These are phyloP conservation scores for Sebastes fasciatus DNA, from an alignment of 2,113 vertebrate genomes.

Conservation along the genomic window DNA sequence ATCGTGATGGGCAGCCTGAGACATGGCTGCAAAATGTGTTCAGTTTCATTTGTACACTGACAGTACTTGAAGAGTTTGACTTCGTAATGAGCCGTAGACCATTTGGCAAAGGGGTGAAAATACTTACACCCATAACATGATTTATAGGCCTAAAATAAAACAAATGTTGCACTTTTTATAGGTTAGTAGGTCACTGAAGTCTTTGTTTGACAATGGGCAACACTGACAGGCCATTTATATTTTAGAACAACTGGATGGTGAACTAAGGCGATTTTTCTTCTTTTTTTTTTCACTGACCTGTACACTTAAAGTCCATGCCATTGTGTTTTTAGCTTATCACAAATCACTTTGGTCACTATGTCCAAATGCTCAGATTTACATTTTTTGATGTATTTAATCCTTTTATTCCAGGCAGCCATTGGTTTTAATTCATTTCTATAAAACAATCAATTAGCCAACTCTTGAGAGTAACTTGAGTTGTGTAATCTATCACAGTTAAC, in stretches of 20 bases:
- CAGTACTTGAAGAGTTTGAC: background rate
- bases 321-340: background rate
- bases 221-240: constrained; percentile 14
- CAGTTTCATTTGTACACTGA: constrained; percentile 2
- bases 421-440: background rate
- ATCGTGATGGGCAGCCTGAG: background rate
- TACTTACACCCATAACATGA: background rate
- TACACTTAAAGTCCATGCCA: background rate
- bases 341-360: background rate
- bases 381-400: background rate
- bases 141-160: constrained; percentile 10
- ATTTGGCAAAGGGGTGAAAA: background rate
- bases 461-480: background rate
- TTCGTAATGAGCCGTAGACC: constrained; percentile 2
- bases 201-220: constrained; percentile 26
- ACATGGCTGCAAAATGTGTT: constrained; percentile 2
- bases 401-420: background rate
- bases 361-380: background rate
- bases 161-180: constrained; percentile 5
- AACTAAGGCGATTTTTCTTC: background rate
- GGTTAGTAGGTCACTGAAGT: constrained; percentile 23
- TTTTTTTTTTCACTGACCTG: background rate
- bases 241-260: background rate
- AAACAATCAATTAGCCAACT: background rate
- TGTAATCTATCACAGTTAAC: constrained; percentile 16